These are phyloP conservation scores for Rhopalosiphum padi DNA, from an alignment of 1,140 invertebrate genomes.

Conservation along the genomic window DNA sequence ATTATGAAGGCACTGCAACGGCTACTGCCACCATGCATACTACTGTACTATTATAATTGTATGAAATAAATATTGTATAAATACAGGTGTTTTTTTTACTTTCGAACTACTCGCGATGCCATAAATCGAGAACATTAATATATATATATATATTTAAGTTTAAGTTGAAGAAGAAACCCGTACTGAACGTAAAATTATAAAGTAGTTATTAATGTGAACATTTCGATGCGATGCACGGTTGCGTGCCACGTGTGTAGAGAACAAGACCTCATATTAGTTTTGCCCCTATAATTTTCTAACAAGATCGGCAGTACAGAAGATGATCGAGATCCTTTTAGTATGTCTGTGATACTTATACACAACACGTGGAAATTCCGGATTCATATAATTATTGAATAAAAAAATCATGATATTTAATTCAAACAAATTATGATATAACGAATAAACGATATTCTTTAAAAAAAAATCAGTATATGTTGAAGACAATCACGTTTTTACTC, in stretches of 20 bases:
- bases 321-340: background rate
- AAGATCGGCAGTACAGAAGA: slow-evolving; percentile 4
- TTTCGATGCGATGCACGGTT: slow-evolving; percentile 46
- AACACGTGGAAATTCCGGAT: background rate
- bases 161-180: slow-evolving; percentile 17
- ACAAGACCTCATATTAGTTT: slow-evolving; percentile 24
- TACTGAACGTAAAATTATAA: slow-evolving; percentile 45
- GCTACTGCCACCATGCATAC: background rate
- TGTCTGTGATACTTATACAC: background rate
- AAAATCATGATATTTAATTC: background rate
- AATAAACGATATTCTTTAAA: background rate
- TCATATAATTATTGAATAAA: slow-evolving; percentile 1
- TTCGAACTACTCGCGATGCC: background rate
- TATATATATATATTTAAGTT: background rate
- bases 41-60: slow-evolving; percentile 5
- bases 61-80: slow-evolving; percentile 20
- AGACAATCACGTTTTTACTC: background rate
- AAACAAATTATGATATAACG: background rate
- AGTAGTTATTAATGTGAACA: slow-evolving; percentile 44
- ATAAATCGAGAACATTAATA: slow-evolving; percentile 45
- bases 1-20: background rate
- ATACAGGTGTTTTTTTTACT: slow-evolving; percentile 42
- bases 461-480: background rate
- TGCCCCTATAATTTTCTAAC: slow-evolving; percentile 46
- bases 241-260: slow-evolving; percentile 23